phyloP scores from a whole-genome alignment of 2,888 invertebrate genomes.

The Penaeus monodon region DNA sequence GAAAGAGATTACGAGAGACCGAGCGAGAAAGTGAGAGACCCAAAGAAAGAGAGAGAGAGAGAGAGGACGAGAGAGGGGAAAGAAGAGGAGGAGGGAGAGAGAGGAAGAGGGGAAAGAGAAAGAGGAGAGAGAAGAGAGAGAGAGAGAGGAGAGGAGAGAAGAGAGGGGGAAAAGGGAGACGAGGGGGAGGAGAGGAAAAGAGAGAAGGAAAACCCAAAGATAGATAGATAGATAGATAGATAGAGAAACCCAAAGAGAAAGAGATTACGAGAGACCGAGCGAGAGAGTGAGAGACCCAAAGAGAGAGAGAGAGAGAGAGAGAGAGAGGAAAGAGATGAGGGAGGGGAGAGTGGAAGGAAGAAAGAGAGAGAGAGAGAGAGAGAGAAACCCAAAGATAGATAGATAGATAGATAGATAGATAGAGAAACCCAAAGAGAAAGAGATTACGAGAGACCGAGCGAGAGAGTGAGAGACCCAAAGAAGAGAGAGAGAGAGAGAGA shows the following conservation, averaged over 20 bases:
- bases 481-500: neutral
- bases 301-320: neutral
- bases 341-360: neutral
- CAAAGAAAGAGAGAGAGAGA: neutral
- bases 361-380: no score
- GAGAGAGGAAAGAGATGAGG: neutral
- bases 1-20: no score
- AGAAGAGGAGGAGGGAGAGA: neutral
- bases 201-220: no score
- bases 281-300: slow-evolving; percentile 17
- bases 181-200: no score
- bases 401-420: no score
- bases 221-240: no score
- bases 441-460: neutral
- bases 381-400: no score
- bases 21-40: slow-evolving; percentile 16
- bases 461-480: slow-evolving; percentile 21
- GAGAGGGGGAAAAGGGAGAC: no score
- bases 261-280: neutral
- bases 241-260: no score
- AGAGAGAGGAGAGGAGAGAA: no score
- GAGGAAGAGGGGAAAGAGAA: neutral
- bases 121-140: no score
- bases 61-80: neutral
- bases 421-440: no score